Base-by-base conservation (phyloP, 1,140 invertebrate genomes). In the Cyrtorhinus lividipennis region DNA sequence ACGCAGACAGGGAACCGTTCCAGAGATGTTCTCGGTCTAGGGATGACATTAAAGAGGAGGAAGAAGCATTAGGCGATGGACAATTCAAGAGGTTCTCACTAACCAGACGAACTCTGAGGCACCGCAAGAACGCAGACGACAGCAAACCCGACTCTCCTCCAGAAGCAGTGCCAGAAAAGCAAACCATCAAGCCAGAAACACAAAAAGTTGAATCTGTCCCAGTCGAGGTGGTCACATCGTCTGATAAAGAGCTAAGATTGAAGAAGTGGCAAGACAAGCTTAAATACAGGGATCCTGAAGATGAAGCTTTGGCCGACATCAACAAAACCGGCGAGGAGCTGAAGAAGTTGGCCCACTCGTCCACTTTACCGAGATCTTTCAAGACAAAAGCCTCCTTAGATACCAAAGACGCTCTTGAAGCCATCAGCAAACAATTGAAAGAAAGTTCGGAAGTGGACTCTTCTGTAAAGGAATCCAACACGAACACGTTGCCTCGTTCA, bases 11-110 rank as follows among this genome's bases (percentile, higher is more conserved):
- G 1, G 15, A 25, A 3, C 44, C 58, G 1, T 60, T 53, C 25
- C 24, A 22, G 1, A 18, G 64, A 15, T 65, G 64, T 27, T 65
- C 64, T 3, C 58, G 64, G 23, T 26, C 63, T 2, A 64, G 56
- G 23, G 60, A 64, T 30, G 56, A 64, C 15, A 53, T 30, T 5
- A 62, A 67, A 62, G 65, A 68, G 27, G 70, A 71, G 45, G 69
- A 71, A 65, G 66, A 66, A 56, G 56, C 38, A 20, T 58, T 71
- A 18, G 70, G 70, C 18, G 70, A 72, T 73, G 87, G 86, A 1
- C 86, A 90, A 67, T 94, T 94, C 66, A 88, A 93, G 71, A 75
- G 90, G 63, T 88, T 88, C 71, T 88, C 89, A 3, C 81, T 86
- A 0, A 80, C 87, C 0, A 78, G 91, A 64, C 79, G 88, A 68